Evolutionary conservation across 2,113 vertebrate genomes (phyloP).

Genomic region (Passer domesticus): DNA sequence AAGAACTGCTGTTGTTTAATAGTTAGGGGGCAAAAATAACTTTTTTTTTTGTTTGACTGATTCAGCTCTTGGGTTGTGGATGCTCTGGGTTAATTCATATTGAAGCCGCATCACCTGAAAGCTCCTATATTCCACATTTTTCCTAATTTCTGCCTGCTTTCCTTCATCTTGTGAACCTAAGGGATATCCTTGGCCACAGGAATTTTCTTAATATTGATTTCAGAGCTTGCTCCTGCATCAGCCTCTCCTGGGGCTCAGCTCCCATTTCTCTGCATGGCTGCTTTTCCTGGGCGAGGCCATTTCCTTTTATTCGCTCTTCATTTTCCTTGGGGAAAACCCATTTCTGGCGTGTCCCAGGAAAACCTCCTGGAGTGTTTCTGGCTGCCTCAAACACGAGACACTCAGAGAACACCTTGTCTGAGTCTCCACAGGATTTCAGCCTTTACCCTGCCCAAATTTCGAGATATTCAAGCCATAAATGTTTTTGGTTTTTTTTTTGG

Average conservation of each 20-base stretch:
- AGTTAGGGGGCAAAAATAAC: background rate
- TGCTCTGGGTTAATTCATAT: background rate
- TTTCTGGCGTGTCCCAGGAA: background rate
- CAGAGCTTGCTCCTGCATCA: background rate
- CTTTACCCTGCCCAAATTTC: background rate
- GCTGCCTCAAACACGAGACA: background rate
- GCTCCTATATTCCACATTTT: background rate
- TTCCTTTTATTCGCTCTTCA: background rate
- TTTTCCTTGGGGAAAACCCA: background rate
- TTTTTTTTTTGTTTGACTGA: background rate
- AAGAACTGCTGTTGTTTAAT: background rate
- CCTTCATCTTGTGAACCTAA: background rate
- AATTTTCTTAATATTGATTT: background rate
- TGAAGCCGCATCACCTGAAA: background rate
- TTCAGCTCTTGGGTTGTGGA: accelerated
- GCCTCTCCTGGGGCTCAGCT: background rate
- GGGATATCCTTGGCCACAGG: background rate
- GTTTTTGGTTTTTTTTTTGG: accelerated
- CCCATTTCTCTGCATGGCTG: background rate
- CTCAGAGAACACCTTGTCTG: background rate
- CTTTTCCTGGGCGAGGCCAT: background rate
- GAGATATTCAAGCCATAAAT: background rate
- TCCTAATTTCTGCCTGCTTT: background rate
- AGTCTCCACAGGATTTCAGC: background rate
- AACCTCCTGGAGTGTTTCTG: background rate